These are phyloP conservation scores for Bombus superbus DNA, from an alignment of 1,140 invertebrate genomes.

Conservation along the genomic window DNA sequence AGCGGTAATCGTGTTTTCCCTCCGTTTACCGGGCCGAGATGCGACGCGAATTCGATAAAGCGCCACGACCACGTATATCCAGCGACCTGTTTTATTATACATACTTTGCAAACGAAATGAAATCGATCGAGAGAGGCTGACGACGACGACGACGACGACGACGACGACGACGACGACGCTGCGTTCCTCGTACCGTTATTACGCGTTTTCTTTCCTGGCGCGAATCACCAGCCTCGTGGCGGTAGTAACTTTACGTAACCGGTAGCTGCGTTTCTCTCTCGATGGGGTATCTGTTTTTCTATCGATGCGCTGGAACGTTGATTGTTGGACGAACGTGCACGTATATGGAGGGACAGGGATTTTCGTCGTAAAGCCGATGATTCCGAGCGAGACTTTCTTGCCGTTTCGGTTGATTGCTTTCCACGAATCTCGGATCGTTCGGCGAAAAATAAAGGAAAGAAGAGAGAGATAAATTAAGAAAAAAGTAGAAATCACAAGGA, in stretches of 20 bases:
- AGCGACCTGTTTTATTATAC: neutral
- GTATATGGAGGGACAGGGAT: slow-evolving; percentile 19
- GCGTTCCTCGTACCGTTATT: neutral
- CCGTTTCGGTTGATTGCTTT: slow-evolving; percentile 12
- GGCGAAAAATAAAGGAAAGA: neutral
- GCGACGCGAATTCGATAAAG: neutral
- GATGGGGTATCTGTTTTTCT: slow-evolving; percentile 14
- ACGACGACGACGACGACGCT: neutral
- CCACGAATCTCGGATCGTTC: slow-evolving; percentile 29
- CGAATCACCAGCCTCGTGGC: neutral
- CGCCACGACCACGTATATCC: neutral
- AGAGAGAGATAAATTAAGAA: neutral
- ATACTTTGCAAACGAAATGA: neutral
- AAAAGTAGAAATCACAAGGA: neutral
- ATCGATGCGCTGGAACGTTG: slow-evolving; percentile 27
- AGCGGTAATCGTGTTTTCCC: slow-evolving; percentile 3
- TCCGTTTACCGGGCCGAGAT: neutral
- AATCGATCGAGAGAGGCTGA: neutral
- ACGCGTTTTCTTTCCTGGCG: neutral
- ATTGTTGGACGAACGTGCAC: slow-evolving; percentile 22
- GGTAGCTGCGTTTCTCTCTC: slow-evolving; percentile 7
- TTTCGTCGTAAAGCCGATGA: slow-evolving; percentile 8
- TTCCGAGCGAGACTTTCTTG: neutral
- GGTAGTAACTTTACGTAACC: neutral
- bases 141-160: no score